Evolutionary conservation across 2,888 invertebrate genomes (phyloP), one percentile per base, ranked within the genome.

Genomic region (Troglohyphantes excavatus): DNA sequence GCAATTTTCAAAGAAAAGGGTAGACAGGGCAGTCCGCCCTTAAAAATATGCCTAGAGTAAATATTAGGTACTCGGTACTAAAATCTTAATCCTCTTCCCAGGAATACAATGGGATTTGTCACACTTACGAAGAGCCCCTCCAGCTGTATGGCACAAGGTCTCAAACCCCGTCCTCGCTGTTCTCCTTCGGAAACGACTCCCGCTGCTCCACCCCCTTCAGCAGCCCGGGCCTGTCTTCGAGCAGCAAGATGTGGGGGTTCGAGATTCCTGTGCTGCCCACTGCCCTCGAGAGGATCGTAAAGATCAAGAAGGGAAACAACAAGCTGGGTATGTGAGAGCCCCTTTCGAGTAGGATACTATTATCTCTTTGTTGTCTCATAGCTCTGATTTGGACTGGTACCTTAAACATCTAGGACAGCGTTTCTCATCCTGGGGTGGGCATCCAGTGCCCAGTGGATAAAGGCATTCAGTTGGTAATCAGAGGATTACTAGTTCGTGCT

Each of bases 241-340:
- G 79, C 68, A 73, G 68, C 19, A 61, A 72, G 43, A n/a, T 83
- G 17, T 91, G 91, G 91, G 90, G 70, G 3, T 85, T 90, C 63
- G 91, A 91, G 53, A 92, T 92, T 39, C 93, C 92, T 78, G 93
- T 94, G 67, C 93, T 95, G 46, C 95, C 95, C 0, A 91, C 94
- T 2, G 94, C 94, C 19, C 93, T 95, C 27, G 95, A 95, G 92
- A 93, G 94, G 90, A 94, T 94, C 91, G 94, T 95, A 88, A 94
- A 94, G 91, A 93, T 95, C 29, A 94, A 94, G 87, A 95, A 95
- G 92, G 95, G 95, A 86, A 93, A 94, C 61, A 94, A 95, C 79
- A 94, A 94, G 27, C 92, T 95, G 83, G 95, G 95, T 95, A 92
- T 39, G 7, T 83, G 3, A 76, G 27, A 17, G 46, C n/a, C n/a